Conservation (phyloP, 2,113 vertebrate species). For the Rhegmatorhina hoffmannsi region DNA sequence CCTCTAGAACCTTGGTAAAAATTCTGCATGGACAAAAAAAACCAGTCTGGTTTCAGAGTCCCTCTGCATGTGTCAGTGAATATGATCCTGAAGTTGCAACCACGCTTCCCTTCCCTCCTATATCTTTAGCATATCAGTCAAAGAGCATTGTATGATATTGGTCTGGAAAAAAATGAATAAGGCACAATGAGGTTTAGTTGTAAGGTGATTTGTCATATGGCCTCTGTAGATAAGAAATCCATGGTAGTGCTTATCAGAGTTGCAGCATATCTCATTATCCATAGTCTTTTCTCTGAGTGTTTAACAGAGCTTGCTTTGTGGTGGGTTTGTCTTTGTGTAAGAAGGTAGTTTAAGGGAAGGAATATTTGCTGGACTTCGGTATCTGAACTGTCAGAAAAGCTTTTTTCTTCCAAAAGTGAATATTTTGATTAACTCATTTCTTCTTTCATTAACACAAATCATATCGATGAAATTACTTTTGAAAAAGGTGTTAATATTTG, state of each 20-base stretch:
- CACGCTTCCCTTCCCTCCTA: not conserved
- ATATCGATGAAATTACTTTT: not conserved
- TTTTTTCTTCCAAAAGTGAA: not conserved
- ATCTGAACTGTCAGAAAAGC: not conserved
- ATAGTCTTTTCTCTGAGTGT: not conserved
- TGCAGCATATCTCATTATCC: not conserved
- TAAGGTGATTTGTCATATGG: conserved; percentile 6
- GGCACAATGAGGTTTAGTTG: not conserved
- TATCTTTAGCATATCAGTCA: not conserved
- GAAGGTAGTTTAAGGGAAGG: not conserved
- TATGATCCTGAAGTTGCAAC: not conserved
- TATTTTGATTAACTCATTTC: conserved; percentile 20
- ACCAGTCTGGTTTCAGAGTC: not conserved
- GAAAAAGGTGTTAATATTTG: not conserved
- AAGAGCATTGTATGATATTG: not conserved
- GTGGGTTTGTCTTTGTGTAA: not conserved
- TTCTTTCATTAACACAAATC: not conserved
- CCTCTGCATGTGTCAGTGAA: not conserved
- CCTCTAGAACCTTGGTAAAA: conserved; percentile 20
- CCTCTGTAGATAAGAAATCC: not conserved
- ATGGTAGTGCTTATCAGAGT: not conserved
- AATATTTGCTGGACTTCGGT: not conserved
- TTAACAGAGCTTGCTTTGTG: not conserved
- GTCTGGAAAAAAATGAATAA: not conserved
- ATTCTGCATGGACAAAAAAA: not conserved